Conservation (phyloP, 2,888 invertebrate species). For the Diabrotica balteata region DNA sequence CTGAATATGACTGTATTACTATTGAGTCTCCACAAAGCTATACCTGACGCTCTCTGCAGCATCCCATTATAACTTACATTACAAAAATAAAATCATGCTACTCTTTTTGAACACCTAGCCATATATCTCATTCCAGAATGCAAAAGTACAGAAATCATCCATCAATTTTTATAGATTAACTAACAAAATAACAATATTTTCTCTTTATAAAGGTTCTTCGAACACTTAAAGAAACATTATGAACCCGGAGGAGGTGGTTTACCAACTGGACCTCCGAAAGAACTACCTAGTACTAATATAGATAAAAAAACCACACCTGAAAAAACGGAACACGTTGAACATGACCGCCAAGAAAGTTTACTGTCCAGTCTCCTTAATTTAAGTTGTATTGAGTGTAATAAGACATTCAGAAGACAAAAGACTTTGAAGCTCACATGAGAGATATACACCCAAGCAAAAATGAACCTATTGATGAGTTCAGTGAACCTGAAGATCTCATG, state of each 20-base stretch:
- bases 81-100: too few relatives aligned
- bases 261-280: constrained; percentile 25
- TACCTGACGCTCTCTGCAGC: too few relatives aligned
- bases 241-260: constrained; percentile 64
- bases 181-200: not conserved
- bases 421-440: constrained; percentile 68
- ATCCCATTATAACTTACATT: too few relatives aligned
- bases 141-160: not conserved
- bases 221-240: constrained; percentile 84
- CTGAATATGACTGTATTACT: too few relatives aligned
- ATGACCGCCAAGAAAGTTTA: constrained; percentile 45
- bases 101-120: too few relatives aligned
- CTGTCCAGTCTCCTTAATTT: constrained; percentile 53
- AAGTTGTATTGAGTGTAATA: constrained; percentile 60
- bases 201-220: constrained; percentile 69
- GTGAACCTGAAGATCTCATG: constrained; percentile 86
- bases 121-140: too few relatives aligned
- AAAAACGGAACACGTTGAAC: constrained; percentile 29
- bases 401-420: constrained; percentile 70
- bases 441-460: constrained; percentile 63
- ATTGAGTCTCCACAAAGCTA: too few relatives aligned
- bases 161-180: not conserved
- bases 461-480: constrained; percentile 74
- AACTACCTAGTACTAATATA: not conserved
- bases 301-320: constrained; percentile 29